Evolutionary conservation across 2,888 invertebrate genomes (phyloP).

Genomic region (Eristalis tenax): DNA sequence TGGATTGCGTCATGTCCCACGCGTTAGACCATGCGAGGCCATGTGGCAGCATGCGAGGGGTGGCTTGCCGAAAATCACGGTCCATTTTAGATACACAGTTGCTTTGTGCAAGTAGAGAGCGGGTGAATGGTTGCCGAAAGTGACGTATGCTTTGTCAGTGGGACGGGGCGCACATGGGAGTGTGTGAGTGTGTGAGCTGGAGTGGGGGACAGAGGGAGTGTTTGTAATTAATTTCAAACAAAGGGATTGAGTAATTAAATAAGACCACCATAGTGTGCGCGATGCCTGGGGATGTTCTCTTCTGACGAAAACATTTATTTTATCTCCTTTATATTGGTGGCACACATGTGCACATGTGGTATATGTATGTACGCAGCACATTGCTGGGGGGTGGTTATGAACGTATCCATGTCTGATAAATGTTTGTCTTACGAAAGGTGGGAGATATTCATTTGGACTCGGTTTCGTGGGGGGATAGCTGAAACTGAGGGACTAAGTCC

Average conservation of each 20-base stretch:
- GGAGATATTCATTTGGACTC: background rate
- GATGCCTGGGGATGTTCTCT: slow-evolving; percentile 36
- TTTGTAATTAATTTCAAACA: slow-evolving; percentile 70
- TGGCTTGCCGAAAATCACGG: slow-evolving; percentile 52
- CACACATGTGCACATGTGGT: background rate
- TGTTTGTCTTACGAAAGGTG: background rate
- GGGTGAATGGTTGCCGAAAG: slow-evolving; percentile 7
- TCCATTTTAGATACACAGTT: slow-evolving; percentile 52
- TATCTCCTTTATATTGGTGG: slow-evolving; percentile 14
- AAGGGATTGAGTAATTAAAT: slow-evolving; percentile 71
- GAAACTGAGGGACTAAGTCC: background rate
- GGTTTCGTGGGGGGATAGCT: background rate
- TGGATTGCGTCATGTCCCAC: background rate
- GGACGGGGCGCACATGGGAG: background rate
- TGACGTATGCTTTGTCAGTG: slow-evolving; percentile 1
- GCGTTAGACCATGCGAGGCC: background rate
- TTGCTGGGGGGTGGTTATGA: background rate
- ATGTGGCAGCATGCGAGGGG: slow-evolving; percentile 17
- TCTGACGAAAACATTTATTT: slow-evolving; percentile 48
- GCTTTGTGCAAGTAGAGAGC: background rate
- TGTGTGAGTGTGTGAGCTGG: background rate
- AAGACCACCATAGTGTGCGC: slow-evolving; percentile 48
- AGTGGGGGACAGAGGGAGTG: slow-evolving; percentile 9
- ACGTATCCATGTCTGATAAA: background rate
- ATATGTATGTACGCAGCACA: background rate